A percentile compares a stretch with the other conserved stretches of the same genome.
Conservation (phyloP, 2,113 vertebrate genomes). For the Rhinoderma darwinii region DNA sequence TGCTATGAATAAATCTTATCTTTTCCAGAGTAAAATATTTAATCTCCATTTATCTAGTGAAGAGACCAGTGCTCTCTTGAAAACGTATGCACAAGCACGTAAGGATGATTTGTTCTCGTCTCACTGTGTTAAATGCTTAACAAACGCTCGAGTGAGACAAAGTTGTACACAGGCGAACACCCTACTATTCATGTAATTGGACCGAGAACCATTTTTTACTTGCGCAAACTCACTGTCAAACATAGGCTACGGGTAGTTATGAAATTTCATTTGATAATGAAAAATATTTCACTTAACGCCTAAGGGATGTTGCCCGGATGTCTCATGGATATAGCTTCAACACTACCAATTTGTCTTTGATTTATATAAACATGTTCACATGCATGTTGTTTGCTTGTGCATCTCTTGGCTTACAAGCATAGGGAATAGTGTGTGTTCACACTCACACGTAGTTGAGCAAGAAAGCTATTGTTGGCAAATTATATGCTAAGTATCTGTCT, state of each 20-base stretch:
- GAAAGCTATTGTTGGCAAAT: slow-evolving; percentile 32
- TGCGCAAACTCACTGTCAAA: neutral
- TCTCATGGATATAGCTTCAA: neutral
- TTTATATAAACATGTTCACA: neutral
- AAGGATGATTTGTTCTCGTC: slow-evolving; percentile 34
- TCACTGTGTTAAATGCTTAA: slow-evolving; percentile 31
- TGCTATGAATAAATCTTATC: slow-evolving; percentile 5
- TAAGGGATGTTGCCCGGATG: neutral
- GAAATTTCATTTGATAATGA: neutral
- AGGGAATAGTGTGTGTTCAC: neutral
- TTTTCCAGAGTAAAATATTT: slow-evolving; percentile 34
- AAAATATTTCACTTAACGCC: neutral
- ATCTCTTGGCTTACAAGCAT: neutral
- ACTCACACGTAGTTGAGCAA: neutral
- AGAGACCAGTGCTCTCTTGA: slow-evolving; percentile 32
- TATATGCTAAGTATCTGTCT: slow-evolving; percentile 46
- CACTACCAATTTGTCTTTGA: neutral
- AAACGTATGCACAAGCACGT: slow-evolving; percentile 34
- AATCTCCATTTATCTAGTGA: slow-evolving; percentile 14
- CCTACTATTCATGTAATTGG: neutral
- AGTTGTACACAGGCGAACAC: neutral
- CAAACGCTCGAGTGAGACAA: slow-evolving; percentile 22
- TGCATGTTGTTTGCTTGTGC: no score
- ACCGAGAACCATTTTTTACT: neutral
- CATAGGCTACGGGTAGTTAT: neutral